Percentiles rank a stretch among this genome's conserved stretches.
Evolutionary conservation across 2,797 vertebrate species (phyloP).

Genomic region (Chromis chromis): DNA sequence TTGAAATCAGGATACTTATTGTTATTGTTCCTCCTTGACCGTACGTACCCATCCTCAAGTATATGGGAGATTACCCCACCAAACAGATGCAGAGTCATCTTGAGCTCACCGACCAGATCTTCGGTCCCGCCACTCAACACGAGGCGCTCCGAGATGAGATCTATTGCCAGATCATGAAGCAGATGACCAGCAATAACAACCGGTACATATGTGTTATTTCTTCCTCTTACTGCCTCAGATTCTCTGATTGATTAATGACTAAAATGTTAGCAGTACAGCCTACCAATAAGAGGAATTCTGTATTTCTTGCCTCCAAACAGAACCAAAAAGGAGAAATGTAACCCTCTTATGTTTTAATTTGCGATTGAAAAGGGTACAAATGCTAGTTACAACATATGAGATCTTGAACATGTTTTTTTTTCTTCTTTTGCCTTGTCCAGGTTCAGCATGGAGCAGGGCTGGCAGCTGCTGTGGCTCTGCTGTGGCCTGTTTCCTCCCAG

Average conservation of each 20-base stretch:
- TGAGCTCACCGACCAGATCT: constrained; percentile 95
- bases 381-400: neutral
- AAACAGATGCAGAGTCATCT: constrained; percentile 86
- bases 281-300: too few relatives aligned
- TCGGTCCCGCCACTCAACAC: constrained; percentile 86
- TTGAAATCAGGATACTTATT: neutral
- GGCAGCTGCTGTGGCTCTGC: constrained; percentile 98
- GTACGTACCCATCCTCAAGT: constrained; percentile 92
- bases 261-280: neutral
- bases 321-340: neutral
- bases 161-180: constrained; percentile 98
- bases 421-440: constrained; percentile 68
- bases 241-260: neutral
- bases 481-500: constrained; percentile 93
- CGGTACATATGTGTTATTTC: constrained; percentile 76
- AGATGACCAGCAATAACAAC: constrained; percentile 92
- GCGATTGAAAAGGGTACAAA: neutral
- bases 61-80: constrained; percentile 97
- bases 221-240: neutral
- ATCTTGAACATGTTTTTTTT: neutral
- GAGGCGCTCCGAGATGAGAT: constrained; percentile 91
- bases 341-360: neutral
- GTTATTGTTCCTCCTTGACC: constrained; percentile 83
- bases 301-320: too few relatives aligned
- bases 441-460: constrained; percentile 91